Conservation (phyloP, 1,140 invertebrate species). For the Drosophila punjabiensis region DNA sequence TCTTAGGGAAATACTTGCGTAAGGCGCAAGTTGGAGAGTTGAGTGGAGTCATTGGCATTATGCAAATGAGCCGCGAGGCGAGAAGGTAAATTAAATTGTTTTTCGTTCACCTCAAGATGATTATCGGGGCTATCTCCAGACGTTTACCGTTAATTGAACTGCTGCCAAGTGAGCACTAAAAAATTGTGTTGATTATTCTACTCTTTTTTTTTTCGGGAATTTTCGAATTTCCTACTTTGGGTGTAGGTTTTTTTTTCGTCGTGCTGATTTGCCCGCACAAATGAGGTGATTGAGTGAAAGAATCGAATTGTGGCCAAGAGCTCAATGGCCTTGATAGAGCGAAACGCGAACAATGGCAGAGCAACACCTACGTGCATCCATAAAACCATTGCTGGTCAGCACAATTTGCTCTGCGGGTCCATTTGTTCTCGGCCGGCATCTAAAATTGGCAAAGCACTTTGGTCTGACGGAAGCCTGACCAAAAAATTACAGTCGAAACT, state of each 20-base stretch:
- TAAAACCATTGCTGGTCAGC: constrained; percentile 30
- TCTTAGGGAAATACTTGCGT: constrained; percentile 67
- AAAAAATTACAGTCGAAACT: constrained; percentile 56
- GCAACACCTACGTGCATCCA: constrained; percentile 59
- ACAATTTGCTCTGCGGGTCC: constrained; percentile 58
- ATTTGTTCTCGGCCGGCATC: constrained; percentile 56
- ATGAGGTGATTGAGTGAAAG: constrained; percentile 53
- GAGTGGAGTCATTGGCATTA: constrained; percentile 71
- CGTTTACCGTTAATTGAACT: constrained; percentile 75
- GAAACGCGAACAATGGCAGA: constrained; percentile 55
- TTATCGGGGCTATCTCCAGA: constrained; percentile 51
- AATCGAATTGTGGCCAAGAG: constrained; percentile 38
- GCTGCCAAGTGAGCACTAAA: constrained; percentile 46
- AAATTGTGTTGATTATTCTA: constrained; percentile 44
- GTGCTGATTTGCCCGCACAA: constrained; percentile 20
- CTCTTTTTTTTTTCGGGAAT: constrained; percentile 11
- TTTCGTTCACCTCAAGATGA: constrained; percentile 54
- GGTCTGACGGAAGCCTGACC: constrained; percentile 69
- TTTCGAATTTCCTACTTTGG: constrained; percentile 26
- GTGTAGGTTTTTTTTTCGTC: not conserved
- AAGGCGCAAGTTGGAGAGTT: constrained; percentile 28
- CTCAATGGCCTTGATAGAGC: constrained; percentile 70
- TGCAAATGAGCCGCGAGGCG: constrained; percentile 65
- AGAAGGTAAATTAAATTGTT: constrained; percentile 72
- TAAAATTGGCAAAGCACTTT: constrained; percentile 73